phyloP scores from a whole-genome alignment of 2,888 invertebrate species.

The Lamellibrachia columna region DNA sequence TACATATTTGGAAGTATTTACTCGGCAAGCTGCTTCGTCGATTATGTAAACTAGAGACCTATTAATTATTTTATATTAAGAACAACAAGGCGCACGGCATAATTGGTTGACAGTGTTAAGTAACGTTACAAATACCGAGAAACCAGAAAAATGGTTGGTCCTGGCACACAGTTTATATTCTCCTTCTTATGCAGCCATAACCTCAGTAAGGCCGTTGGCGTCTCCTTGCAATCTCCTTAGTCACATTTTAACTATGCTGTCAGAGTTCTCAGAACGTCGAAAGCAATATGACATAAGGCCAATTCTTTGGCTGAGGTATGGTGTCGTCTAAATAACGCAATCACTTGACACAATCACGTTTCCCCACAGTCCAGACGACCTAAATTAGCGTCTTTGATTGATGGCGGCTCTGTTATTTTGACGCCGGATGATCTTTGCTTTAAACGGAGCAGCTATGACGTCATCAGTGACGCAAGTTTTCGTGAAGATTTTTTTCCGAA shows the following conservation, averaged over 20 bases:
- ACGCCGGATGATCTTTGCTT: neutral
- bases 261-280: neutral
- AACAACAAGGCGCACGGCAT: too few relatives aligned
- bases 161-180: neutral
- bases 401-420: neutral
- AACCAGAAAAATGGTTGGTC: neutral
- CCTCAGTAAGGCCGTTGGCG: too few relatives aligned
- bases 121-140: neutral
- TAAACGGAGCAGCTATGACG: neutral
- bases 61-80: too few relatives aligned
- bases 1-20: too few relatives aligned
- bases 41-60: too few relatives aligned
- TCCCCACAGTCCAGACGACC: neutral
- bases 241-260: neutral
- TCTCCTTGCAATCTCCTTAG: too few relatives aligned
- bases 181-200: too few relatives aligned
- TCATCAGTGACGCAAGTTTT: neutral
- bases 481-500: neutral
- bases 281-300: neutral
- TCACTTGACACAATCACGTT: neutral
- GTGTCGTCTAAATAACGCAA: neutral
- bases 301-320: neutral
- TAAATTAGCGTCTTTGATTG: slow-evolving; percentile 4
- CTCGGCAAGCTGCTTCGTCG: too few relatives aligned
- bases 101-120: too few relatives aligned